Percentiles rank a stretch among this genome's conserved stretches.
Conservation (phyloP, 2,888 invertebrate genomes). For the Cacoxenus indagator region DNA sequence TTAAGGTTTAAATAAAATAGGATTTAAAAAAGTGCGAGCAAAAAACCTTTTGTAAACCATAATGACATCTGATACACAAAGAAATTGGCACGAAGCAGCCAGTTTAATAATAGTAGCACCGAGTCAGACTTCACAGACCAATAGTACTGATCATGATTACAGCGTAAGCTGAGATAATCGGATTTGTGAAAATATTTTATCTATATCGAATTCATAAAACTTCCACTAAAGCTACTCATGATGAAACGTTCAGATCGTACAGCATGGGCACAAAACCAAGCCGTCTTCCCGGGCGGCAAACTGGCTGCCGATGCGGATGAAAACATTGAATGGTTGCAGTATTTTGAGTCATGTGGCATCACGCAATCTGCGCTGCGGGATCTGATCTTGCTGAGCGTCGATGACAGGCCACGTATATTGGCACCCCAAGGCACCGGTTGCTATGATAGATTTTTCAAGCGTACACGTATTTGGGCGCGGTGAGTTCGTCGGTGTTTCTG, state of each 20-base stretch:
- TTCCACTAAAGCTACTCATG: conserved; percentile 57
- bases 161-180: conserved; percentile 42
- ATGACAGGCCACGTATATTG: conserved; percentile 72
- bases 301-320: conserved; percentile 76
- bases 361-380: conserved; percentile 71
- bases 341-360: conserved; percentile 77
- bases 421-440: conserved; percentile 71
- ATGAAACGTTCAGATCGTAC: conserved; percentile 79
- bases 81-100: conserved; percentile 76
- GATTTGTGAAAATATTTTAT: no score
- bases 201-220: no score
- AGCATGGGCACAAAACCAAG: conserved; percentile 80
- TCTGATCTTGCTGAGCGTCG: conserved; percentile 56
- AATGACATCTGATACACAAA: neutral
- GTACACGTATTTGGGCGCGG: conserved; percentile 54
- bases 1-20: no score
- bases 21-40: neutral
- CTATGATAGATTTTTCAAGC: conserved; percentile 61
- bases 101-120: conserved; percentile 75
- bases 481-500: conserved; percentile 34
- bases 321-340: conserved; percentile 78
- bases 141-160: conserved; percentile 35
- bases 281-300: conserved; percentile 90
- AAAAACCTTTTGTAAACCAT: neutral
- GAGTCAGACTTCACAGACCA: neutral